Conservation (phyloP, 1,140 invertebrate genomes). For the Aphelenchoides avenae region DNA sequence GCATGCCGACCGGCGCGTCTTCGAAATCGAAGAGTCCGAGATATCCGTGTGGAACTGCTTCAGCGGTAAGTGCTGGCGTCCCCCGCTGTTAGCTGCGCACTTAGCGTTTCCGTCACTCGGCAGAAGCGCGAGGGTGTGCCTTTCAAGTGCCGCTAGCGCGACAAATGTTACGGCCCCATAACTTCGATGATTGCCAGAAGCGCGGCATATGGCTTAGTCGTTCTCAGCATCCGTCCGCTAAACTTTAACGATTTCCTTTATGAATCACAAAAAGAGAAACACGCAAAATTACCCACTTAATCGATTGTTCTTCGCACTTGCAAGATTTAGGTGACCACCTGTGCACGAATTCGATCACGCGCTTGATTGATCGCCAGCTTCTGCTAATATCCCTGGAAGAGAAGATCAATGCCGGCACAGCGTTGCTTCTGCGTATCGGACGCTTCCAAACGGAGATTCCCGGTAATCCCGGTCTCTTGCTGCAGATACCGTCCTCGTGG, state of each 20-base stretch:
- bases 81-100: too few species aligned
- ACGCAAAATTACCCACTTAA: background rate
- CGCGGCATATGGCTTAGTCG: too few species aligned
- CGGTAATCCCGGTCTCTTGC: slow-evolving; percentile 13
- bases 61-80: slow-evolving; percentile 14
- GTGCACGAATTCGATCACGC: slow-evolving; percentile 16
- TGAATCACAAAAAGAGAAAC: background rate
- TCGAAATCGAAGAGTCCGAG: slow-evolving; percentile 6
- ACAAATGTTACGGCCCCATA: background rate
- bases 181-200: background rate
- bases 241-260: background rate
- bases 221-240: background rate
- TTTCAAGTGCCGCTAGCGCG: slow-evolving; percentile 6
- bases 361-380: slow-evolving; percentile 26
- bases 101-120: too few species aligned
- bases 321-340: slow-evolving; percentile 9
- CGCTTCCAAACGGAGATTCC: slow-evolving; percentile 20
- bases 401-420: slow-evolving; percentile 9
- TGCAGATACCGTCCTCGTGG: slow-evolving; percentile 20
- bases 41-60: slow-evolving; percentile 15
- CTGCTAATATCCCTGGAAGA: slow-evolving; percentile 10
- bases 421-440: slow-evolving; percentile 14
- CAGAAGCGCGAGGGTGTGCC: too few species aligned
- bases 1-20: slow-evolving; percentile 18
- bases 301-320: background rate